phyloP scores from a whole-genome alignment of 2,113 vertebrate species.

The Psittacula cyanocephala region DNA sequence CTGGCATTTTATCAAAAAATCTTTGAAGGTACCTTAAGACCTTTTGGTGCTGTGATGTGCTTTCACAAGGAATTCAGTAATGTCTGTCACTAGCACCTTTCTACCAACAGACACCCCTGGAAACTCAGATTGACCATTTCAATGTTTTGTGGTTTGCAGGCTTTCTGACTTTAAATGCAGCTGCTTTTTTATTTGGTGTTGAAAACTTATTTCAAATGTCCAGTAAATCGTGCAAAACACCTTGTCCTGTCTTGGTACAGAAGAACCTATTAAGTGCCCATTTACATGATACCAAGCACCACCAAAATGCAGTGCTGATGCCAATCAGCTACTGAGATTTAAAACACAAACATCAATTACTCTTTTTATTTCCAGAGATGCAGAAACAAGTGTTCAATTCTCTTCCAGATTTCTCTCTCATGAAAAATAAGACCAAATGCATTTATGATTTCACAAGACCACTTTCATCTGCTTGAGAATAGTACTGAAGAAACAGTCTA shows the following conservation, averaged over 20 bases:
- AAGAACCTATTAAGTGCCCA: background rate
- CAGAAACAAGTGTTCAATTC: background rate
- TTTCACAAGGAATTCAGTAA: background rate
- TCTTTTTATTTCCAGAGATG: background rate
- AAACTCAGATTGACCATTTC: background rate
- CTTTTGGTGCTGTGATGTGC: too few relatives aligned
- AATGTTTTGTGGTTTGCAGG: background rate
- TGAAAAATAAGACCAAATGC: background rate
- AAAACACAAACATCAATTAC: background rate
- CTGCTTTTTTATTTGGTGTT: background rate
- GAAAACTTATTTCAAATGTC: background rate
- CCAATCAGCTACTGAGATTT: background rate
- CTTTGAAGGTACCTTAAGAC: background rate
- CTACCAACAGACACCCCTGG: fast-evolving
- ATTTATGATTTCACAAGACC: background rate
- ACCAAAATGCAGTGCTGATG: background rate
- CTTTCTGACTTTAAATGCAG: background rate
- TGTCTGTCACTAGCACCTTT: background rate
- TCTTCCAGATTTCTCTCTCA: background rate
- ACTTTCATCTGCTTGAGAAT: background rate
- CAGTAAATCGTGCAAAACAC: background rate
- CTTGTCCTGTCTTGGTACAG: background rate
- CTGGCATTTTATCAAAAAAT: background rate
- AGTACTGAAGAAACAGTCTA: background rate
- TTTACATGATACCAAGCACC: background rate